phyloP scores from a whole-genome alignment of 2,113 vertebrate species.

The Rattus norvegicus region GRCr8 NC_086038.1:55572001-55572500 shows the following conservation, averaged over 20 bases:
- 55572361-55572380: not conserved
- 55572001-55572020: slow-evolving; percentile 49
- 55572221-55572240: not conserved
- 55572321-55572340: not conserved
- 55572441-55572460: not conserved
- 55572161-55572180: not conserved
- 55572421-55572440: not conserved
- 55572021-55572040: slow-evolving; percentile 2
- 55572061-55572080: not conserved
- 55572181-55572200: not conserved
- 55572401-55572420: not conserved
- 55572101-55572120: not conserved
- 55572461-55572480: not conserved
- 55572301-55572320: not conserved
- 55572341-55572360: not conserved
- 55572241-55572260: not conserved
- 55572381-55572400: not conserved
- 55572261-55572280: not conserved
- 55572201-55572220: not conserved
- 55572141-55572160: not conserved
- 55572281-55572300: not conserved
- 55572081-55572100: not conserved
- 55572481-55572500: not conserved
- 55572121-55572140: not conserved
- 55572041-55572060: not conserved